These are phyloP conservation scores for Pollachius pollachius DNA, from an alignment of 2,113 vertebrate genomes.

Conservation along the genomic window DNA sequence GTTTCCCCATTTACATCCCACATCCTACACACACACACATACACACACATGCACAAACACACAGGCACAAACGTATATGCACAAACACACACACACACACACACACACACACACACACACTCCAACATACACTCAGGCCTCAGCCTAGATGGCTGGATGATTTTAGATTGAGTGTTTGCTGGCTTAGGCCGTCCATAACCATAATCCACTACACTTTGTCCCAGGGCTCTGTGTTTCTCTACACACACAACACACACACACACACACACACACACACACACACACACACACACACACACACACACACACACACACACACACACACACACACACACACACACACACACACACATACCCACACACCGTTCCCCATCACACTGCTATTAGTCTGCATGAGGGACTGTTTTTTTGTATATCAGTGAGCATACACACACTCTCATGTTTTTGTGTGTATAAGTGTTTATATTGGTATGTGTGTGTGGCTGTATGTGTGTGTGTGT, in stretches of 20 bases:
- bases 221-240: conserved; percentile 21
- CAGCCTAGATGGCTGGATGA: conserved; percentile 72
- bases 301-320: conserved; percentile 21
- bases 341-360: too few relatives aligned
- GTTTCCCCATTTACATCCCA: conserved; percentile 55
- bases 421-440: not conserved
- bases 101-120: not conserved
- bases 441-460: conserved; percentile 22
- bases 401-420: too few relatives aligned
- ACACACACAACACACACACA: conserved; percentile 39
- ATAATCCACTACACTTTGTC: conserved; percentile 62
- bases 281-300: conserved; percentile 11
- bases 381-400: not conserved
- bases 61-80: too few relatives aligned
- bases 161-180: conserved; percentile 74
- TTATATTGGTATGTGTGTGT: not conserved
- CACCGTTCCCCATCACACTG: too few relatives aligned
- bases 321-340: too few relatives aligned
- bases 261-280: conserved; percentile 7
- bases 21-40: not conserved
- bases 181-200: conserved; percentile 55
- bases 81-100: not conserved
- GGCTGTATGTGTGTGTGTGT: not conserved
- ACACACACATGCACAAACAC: not conserved
- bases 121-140: not conserved